Evolutionary conservation across 2,888 invertebrate genomes (phyloP), one percentile per base, ranked within the genome.

Genomic region (Sminthurinus aureus): DNA sequence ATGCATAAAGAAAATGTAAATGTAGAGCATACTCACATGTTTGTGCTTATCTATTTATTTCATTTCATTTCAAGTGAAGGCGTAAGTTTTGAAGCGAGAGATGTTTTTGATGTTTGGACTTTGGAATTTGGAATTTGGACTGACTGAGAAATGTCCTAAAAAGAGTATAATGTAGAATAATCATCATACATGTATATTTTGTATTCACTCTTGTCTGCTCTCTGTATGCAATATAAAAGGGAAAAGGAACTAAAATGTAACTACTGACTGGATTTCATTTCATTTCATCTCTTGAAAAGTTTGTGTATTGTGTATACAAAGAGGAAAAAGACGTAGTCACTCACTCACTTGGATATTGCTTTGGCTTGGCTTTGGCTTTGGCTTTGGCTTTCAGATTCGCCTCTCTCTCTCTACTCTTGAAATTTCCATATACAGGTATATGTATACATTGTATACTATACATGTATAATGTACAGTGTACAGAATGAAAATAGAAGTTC

Each of bases 211-310:
- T n/a, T n/a, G n/a, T n/a, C n/a, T n/a, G n/a, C n/a, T n/a, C n/a
- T 38, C 38, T 38, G 38, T 38, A 38, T 38, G 6, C 38, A 38
- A 38, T 38, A 38, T 38, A 38, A 38, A 38, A 73, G 73, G 26
- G 73, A 15, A 38, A 24, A 24, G 3, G 15, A 71, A 13, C 38
- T 20, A 52, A 15, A 76, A 52, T 13, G 58, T 76, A 52, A 76
- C 76, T 51, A 76, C 58, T 76, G 22, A 76, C 52, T 76, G 76
- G 76, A 76, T 76, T 76, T 76, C 76, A 76, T 76, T 76, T 76
- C 76, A 76, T 76, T 24, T 76, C n/a, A 22, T 73, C 15, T 73
- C 15, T 24, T 73, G 73, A 73, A 71, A 71, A 71, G 76, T 52
- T 76, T 52, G 76, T 52, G 76, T 76, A 76, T 76, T 52, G 52